Base-by-base conservation (phyloP, 2,797 vertebrate genomes). In the Malurus leucopterus region DNA sequence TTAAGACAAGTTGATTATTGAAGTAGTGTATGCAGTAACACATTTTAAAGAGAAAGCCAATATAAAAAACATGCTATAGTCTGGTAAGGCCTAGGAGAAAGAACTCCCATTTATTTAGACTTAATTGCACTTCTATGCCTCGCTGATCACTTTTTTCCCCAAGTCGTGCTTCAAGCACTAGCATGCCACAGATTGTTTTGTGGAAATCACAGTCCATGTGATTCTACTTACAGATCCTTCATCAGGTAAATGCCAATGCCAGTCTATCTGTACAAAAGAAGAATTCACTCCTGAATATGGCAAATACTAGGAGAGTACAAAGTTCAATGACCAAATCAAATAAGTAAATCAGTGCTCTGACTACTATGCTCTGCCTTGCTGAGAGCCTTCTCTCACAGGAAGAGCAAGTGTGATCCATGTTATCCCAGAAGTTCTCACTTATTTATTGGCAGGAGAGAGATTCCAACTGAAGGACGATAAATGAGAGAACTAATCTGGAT, bases 51-150 rank as follows among this genome's bases (percentile, higher is more conserved):
- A 12, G 41, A 76, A 90, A 77, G 19, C 9, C 84, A 82, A 54
- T 36, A 61, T 50, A 72, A 75, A 70, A 81, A 69, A 30, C 14
- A 9, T 64, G 49, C 40, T 53, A 41, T 69, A 75, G 49, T 70
- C 38, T 91, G 73, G 46, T 41, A 53, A 83, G 46, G 41, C 82
- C 79, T 93, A 80, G 51, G 65, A 91, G 68, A 62, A 87, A 78
- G 72, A 91, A 77, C 84, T 93, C 90, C 84, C 74, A 79, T 92
- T 95, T 70, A 43, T 95, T 95, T 91, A 91, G 53, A 57, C 27
- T 78, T 95, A 94, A 93, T 95, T 95, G 70, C 53, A 63, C 67
- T 74, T 92, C 57, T 77, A 91, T 80, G 90, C 88, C 67, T 95
- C 86, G 3, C 73, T 91, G 69, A 85, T 91, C 62, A 24, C 47